These are phyloP conservation scores for Microctonus aethiopoides DNA, from an alignment of 2,888 invertebrate genomes.

Conservation along the genomic window DNA sequence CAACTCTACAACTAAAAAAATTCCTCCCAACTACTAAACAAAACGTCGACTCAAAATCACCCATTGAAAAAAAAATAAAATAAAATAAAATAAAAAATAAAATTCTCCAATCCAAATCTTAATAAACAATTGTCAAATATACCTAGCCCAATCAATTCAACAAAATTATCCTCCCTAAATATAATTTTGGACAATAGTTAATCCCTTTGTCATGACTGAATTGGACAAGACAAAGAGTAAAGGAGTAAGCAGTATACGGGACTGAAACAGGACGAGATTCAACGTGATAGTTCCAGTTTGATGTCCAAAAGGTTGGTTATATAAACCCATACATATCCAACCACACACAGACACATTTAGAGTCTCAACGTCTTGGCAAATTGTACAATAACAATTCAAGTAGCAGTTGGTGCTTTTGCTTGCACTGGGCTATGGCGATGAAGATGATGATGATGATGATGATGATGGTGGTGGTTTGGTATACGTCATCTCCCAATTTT, in stretches of 20 bases:
- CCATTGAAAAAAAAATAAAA: not conserved
- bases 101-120: not conserved
- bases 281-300: conserved; percentile 60
- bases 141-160: not conserved
- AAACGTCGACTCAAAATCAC: not conserved
- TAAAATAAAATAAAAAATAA: not conserved
- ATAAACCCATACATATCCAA: conserved; percentile 55
- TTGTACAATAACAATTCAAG: conserved; percentile 67
- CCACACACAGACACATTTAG: conserved; percentile 42
- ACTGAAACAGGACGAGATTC: conserved; percentile 48
- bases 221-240: conserved; percentile 38
- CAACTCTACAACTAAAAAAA: too few species aligned
- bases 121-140: not conserved
- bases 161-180: not conserved
- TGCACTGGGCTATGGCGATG: conserved; percentile 16
- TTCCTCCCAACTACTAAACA: too few species aligned
- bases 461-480: conserved; percentile 42
- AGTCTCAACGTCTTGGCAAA: conserved; percentile 66
- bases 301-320: conserved; percentile 67
- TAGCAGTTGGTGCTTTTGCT: conserved; percentile 46
- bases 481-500: conserved; percentile 42
- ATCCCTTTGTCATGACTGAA: conserved; percentile 50
- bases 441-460: conserved; percentile 24
- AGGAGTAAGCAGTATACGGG: conserved; percentile 41
- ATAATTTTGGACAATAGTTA: conserved; percentile 59